Percentiles rank a stretch among this genome's conserved stretches.
These are phyloP conservation scores for Xestia c-nigrum DNA, from an alignment of 2,888 invertebrate genomes.

Conservation along the genomic window DNA sequence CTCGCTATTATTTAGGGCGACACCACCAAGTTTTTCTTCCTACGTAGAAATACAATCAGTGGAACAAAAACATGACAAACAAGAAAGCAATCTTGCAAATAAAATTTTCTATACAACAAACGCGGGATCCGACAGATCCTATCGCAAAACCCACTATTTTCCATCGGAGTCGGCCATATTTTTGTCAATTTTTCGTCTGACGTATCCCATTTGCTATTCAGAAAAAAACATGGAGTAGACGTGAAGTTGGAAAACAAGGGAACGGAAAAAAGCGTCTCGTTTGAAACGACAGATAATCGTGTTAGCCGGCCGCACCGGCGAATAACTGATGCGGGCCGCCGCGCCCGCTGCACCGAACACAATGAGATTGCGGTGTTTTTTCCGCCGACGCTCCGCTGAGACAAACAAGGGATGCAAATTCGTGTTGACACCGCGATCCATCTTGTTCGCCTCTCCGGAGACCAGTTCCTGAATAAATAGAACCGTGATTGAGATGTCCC, in stretches of 20 bases:
- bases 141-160: slow-evolving; percentile 89
- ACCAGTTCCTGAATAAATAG: slow-evolving; percentile 87
- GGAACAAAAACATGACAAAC: slow-evolving; percentile 75
- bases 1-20: slow-evolving; percentile 35
- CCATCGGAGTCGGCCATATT: slow-evolving; percentile 87
- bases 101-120: slow-evolving; percentile 78
- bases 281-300: slow-evolving; percentile 90
- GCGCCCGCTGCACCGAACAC: slow-evolving; percentile 85
- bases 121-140: slow-evolving; percentile 83
- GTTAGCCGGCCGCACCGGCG: slow-evolving; percentile 88
- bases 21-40: slow-evolving; percentile 32
- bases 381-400: slow-evolving; percentile 85
- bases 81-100: slow-evolving; percentile 85
- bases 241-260: slow-evolving; percentile 89
- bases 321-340: slow-evolving; percentile 86
- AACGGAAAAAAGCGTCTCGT: slow-evolving; percentile 88
- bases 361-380: slow-evolving; percentile 90
- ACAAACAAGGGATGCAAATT: slow-evolving; percentile 91
- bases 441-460: slow-evolving; percentile 89
- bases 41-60: slow-evolving; percentile 59
- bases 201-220: slow-evolving; percentile 90
- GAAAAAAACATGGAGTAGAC: slow-evolving; percentile 88
- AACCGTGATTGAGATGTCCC: slow-evolving; percentile 86
- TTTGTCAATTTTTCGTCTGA: slow-evolving; percentile 90
- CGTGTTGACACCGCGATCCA: slow-evolving; percentile 90